Base-by-base conservation (phyloP, 2,888 invertebrate genomes). In the Endotricha flammealis region DNA sequence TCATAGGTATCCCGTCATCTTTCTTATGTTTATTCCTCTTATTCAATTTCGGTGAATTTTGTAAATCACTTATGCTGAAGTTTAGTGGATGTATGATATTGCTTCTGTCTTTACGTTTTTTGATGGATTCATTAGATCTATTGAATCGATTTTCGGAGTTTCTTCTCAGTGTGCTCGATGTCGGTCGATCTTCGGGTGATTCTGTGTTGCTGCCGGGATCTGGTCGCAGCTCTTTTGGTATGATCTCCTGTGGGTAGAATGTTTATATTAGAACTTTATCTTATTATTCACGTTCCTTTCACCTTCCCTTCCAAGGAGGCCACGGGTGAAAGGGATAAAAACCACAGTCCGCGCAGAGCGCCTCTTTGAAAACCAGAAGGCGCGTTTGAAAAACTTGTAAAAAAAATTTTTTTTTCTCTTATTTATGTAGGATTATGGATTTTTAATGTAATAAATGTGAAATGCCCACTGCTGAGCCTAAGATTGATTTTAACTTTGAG, bases 141-240 rank as follows among this genome's bases (percentile, higher is more conserved):
- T 70, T 70, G 23, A 61, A 61, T 31, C 70, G 66, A 38, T 69
- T 76, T 38, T 77, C 65, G 0, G 64, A 41, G 27, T 59, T 78
- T 59, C 57, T 72, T 50, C 59, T 85, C 7, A 74, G 54, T 0
- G 81, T 80, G 38, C 67, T 73, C 6, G 90, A 76, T 7, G 82
- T 59, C 0, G 90, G 87, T 28, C 77, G 67, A 14, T 90, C 88
- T 62, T 90, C 90, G 0, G 91, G 91, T 0, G 91, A 91, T 57
- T 91, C 91, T 8, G 89, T 89, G 57, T 92, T 92, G 58, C 91
- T 91, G 7, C 90, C 90, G 0, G 92, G 90, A 53, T 90, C 88
- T 22, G 88, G 81, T 31, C 63, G 72, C 5, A 78, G 51, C 40
- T 76, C 74, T 44, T 68, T 77, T 1, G 90, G 89, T 31, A 90